Evolutionary conservation across 2,797 vertebrate genomes (phyloP), one percentile per base, ranked within the genome.

Genomic region (Hirundo rustica): DNA sequence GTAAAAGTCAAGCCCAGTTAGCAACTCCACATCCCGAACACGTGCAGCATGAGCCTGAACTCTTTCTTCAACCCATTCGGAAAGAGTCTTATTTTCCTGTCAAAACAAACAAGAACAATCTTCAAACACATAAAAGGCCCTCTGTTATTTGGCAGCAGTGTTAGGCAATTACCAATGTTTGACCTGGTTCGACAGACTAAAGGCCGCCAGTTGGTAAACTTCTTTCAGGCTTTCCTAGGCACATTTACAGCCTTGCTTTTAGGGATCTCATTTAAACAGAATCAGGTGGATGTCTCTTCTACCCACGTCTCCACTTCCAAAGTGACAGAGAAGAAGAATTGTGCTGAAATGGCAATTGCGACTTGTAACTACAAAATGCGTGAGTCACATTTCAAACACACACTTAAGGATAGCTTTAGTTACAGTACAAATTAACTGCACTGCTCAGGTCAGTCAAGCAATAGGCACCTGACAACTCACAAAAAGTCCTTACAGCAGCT

Each of bases 1-100:
- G 96, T 99, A 99, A 97, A 99, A 99, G 96, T 99, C 98, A 88
- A 99, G 98, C 42, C 99, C 99, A 0, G 98, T 98, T 45, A 99
- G 97, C 64, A 99, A 97, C 91, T 99, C 99, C 23, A 99, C 95
- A 81, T 99, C 99, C 62, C 98, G 97, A 48, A 99, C 98, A 30
- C 99, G 98, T 7, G 99, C 98, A 7, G 92, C 55, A 50, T 99
- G 99, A 70, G 98, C 97, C 70, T 97, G 96, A 60, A 99, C 87
- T 97, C 99, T 98, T 26, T 98, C 97, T 96, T 99, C 97, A 88
- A 99, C 97, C 99, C 99, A 99, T 18, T 95, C 64, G 0, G 97
- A 87, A 71, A 96, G 96, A 2, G 81, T 2, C 72, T 93, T 93
- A 16, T 95, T 96, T 32, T 61, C 92, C 99, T 99, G 97, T 25